Percentiles rank a stretch among this genome's conserved stretches.
Evolutionary conservation across 2,797 vertebrate genomes (phyloP).

Genomic region (Danio kyathit): DNA sequence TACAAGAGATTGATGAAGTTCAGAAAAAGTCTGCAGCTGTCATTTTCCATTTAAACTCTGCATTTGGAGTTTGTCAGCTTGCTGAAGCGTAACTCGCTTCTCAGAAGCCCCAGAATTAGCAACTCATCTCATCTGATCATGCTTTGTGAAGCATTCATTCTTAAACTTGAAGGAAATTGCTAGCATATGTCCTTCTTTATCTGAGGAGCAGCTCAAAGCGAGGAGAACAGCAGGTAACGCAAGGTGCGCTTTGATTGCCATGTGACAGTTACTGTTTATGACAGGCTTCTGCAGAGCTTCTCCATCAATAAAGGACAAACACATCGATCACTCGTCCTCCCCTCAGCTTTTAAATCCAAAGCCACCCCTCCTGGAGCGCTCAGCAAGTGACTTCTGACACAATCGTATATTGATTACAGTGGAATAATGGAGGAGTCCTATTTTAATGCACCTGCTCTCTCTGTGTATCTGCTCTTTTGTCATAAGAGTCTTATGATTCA

Average conservation of each 20-base stretch:
- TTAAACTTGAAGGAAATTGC: background rate
- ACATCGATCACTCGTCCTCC: conserved; percentile 81
- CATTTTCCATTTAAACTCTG: conserved; percentile 23
- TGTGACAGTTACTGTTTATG: conserved; percentile 84
- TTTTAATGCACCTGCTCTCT: conserved; percentile 65
- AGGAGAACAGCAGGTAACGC: conserved; percentile 26
- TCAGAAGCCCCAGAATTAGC: conserved; percentile 6
- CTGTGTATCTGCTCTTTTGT: conserved; percentile 60
- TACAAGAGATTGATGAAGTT: conserved; percentile 35
- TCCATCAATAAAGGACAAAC: conserved; percentile 78
- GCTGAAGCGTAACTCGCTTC: background rate
- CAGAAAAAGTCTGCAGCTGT: conserved; percentile 29
- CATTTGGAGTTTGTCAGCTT: background rate
- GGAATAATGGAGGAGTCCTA: conserved; percentile 78
- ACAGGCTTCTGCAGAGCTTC: conserved; percentile 72
- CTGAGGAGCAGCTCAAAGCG: conserved; percentile 24
- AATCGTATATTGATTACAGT: conserved; percentile 79
- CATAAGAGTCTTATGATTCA: conserved; percentile 68
- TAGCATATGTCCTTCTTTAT: conserved; percentile 25
- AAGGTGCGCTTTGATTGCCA: conserved; percentile 75
- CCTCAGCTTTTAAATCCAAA: conserved; percentile 75
- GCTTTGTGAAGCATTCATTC: background rate
- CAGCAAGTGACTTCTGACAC: conserved; percentile 76
- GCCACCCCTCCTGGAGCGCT: conserved; percentile 72
- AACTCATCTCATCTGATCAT: background rate